Percentiles rank a stretch among this genome's conserved stretches.
Conservation (phyloP, 2,888 invertebrate genomes). For the Napeogenes inachia region DNA sequence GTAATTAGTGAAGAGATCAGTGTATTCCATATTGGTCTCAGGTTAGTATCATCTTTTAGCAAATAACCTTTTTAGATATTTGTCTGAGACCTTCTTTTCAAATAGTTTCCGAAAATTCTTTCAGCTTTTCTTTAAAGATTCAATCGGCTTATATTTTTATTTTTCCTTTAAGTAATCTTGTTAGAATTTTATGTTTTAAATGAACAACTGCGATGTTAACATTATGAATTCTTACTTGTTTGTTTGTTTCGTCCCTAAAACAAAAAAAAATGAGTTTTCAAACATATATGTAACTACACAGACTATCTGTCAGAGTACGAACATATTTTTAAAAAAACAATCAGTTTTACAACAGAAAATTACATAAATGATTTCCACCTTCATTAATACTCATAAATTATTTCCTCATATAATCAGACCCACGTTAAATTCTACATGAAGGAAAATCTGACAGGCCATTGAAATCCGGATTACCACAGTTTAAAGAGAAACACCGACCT, state of each 20-base stretch:
- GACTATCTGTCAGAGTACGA: too few relatives aligned
- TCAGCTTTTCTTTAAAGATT: too few relatives aligned
- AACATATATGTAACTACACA: too few relatives aligned
- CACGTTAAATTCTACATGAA: constrained; percentile 16
- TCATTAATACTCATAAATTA: constrained; percentile 2
- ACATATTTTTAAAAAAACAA: too few relatives aligned
- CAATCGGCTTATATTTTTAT: too few relatives aligned
- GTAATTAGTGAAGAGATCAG: constrained; percentile 5
- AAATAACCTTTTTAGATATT: constrained; percentile 3
- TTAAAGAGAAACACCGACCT: constrained; percentile 39
- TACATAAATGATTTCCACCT: constrained; percentile 3
- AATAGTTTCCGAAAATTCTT: neutral
- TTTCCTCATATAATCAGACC: constrained; percentile 2
- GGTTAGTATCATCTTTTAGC: neutral
- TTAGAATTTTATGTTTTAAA: too few relatives aligned
- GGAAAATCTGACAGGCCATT: constrained; percentile 33
- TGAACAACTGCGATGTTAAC: too few relatives aligned
- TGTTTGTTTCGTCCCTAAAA: too few relatives aligned
- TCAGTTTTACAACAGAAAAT: neutral
- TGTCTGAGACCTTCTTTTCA: neutral
- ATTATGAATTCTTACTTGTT: too few relatives aligned
- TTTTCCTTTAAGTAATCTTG: too few relatives aligned
- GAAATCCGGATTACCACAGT: constrained; percentile 40
- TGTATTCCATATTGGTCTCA: constrained; percentile 1
- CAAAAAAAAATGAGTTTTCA: too few relatives aligned